A percentile compares a stretch with the other conserved stretches of the same genome.
These are phyloP conservation scores for Poecilobothrus nobilitatus DNA, from an alignment of 2,888 invertebrate genomes.

Conservation along the genomic window DNA sequence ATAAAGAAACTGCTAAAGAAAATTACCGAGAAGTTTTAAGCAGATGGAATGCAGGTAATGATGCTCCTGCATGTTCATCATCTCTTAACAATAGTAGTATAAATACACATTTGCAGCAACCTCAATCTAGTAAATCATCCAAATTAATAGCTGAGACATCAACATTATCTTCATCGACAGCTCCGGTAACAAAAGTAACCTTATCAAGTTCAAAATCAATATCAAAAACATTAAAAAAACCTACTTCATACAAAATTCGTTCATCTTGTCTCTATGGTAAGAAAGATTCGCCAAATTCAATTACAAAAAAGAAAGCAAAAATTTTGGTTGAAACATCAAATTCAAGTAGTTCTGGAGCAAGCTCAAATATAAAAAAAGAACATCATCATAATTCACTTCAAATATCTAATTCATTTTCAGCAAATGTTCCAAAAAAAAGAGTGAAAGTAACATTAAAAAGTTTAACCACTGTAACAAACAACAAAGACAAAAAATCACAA, in stretches of 20 bases:
- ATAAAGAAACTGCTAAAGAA: constrained; percentile 3
- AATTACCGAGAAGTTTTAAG: neutral
- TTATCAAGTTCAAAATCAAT: neutral
- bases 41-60: neutral
- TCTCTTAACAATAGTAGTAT: neutral
- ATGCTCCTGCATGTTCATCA: neutral
- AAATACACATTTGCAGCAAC: neutral
- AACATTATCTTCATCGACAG: neutral
- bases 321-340: neutral
- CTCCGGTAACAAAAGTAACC: neutral
- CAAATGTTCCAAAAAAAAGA: neutral
- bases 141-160: neutral
- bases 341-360: neutral
- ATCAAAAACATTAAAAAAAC: neutral
- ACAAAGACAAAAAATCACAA: neutral
- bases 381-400: neutral
- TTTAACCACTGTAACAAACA: neutral
- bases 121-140: neutral
- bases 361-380: neutral
- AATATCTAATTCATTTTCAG: neutral
- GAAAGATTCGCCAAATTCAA: neutral
- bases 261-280: neutral
- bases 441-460: neutral
- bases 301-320: neutral
- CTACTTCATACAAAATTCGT: neutral